Evolutionary conservation across 2,113 vertebrate species (phyloP).

Genomic region (Platichthys stellatus): DNA sequence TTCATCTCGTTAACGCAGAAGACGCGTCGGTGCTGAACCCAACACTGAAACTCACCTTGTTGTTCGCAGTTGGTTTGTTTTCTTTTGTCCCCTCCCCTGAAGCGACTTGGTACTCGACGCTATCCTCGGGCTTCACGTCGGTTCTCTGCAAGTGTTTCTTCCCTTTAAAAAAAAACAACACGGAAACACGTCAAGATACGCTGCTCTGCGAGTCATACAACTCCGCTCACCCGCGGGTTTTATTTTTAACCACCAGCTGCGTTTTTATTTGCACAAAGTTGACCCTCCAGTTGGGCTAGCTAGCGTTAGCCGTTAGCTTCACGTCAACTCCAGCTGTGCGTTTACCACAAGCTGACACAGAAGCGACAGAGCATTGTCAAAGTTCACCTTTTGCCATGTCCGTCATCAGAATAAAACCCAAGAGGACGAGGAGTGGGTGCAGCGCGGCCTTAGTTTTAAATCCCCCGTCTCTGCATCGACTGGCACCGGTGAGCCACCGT

Average conservation of each 20-base stretch:
- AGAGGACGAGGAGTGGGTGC: background rate
- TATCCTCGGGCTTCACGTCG: constrained; percentile 70
- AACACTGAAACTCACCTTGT: constrained; percentile 42
- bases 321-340: background rate
- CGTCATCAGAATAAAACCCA: constrained; percentile 17
- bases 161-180: constrained; percentile 56
- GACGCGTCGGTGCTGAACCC: background rate
- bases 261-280: background rate
- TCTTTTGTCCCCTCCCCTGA: constrained; percentile 76
- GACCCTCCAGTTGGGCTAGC: background rate
- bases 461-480: background rate
- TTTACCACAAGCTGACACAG: too few species aligned
- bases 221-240: background rate
- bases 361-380: background rate
- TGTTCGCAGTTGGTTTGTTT: constrained; percentile 72
- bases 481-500: background rate
- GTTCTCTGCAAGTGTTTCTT: constrained; percentile 69
- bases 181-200: background rate
- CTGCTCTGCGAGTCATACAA: background rate
- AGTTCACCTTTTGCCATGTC: constrained; percentile 82
- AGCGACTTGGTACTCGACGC: constrained; percentile 28
- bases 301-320: background rate
- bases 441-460: background rate
- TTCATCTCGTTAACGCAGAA: too few species aligned
- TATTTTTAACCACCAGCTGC: constrained; percentile 4